Evolutionary conservation across 2,797 vertebrate genomes (phyloP).

Genomic region (Manis pentadactyla): DNA sequence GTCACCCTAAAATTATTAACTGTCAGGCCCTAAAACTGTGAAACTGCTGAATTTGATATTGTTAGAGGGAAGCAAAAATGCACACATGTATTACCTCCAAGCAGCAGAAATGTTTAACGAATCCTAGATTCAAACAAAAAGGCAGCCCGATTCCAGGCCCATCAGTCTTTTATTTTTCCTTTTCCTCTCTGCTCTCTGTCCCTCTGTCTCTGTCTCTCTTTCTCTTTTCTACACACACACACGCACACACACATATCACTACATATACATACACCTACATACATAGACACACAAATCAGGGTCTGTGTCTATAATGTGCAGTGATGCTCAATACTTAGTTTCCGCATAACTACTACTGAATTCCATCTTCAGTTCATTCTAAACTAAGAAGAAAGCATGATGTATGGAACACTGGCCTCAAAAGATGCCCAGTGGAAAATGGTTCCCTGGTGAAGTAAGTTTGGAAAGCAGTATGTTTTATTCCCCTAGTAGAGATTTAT

Average conservation of each 20-base stretch:
- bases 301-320: not conserved
- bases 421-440: not conserved
- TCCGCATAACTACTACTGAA: not conserved
- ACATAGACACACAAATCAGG: not conserved
- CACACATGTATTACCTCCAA: not conserved
- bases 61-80: not conserved
- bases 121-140: not conserved
- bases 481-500: conserved; percentile 16
- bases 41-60: not conserved
- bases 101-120: not conserved
- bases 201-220: not conserved
- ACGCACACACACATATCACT: not conserved
- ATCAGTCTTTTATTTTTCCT: not conserved
- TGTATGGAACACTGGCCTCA: not conserved
- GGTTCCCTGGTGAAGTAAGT: conserved; percentile 15
- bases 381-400: not conserved
- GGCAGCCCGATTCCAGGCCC: not conserved
- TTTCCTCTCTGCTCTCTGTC: not conserved
- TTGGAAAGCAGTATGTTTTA: conserved; percentile 26
- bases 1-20: not conserved
- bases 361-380: not conserved
- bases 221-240: not conserved
- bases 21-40: not conserved
- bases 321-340: not conserved
- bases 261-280: not conserved